Base-by-base conservation (phyloP, 2,113 vertebrate species). In the Atractosteus spatula region DNA sequence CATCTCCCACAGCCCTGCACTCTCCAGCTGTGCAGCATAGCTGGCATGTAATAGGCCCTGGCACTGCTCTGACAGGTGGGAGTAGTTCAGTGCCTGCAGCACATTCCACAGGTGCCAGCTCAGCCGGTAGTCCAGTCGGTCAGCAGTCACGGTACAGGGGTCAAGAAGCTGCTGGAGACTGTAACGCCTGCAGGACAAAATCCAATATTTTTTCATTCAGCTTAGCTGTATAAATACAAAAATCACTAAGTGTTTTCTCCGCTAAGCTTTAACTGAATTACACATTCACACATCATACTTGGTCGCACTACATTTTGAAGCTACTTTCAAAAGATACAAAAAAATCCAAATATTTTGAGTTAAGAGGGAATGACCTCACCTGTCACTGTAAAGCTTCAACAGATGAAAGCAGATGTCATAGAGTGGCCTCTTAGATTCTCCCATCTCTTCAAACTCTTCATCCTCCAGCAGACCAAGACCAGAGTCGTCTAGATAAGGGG, bases 71-170 rank as follows among this genome's bases (percentile, higher is more conserved):
- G 89, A 87, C 14, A 99, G 91, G 72, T 99, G 96, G 16, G 71
- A 89, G 77, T 96, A 99, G 74, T 95, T 92, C 3, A 99, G 89
- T 41, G 95, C 92, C 57, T 96, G 87, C 0, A 99, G 89, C 63
- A 95, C 94, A 8, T 92, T 91, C 97, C 97, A 99, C 55, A 99
- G 88, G 85, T 99, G 97, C 97, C 97, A 99, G 70, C 94, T 95
- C 3, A 99, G 92, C 0, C 96, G 91, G 76, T 94, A 95, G 69
- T 99, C 97, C 86, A 99, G 84, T 3, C 93, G 94, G 81, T 95
- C 89, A 0, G 86, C 85, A 0, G 95, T 98, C 41, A 95, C n/a
- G 0, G 93, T 94, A 70, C 90, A 86, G n/a, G 96, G 97, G 3
- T 98, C 96, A 14, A 99, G 78, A 16, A 99, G 87, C 82, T 94